Conservation (phyloP, 2,797 vertebrate species). For the Limosa lapponica region DNA sequence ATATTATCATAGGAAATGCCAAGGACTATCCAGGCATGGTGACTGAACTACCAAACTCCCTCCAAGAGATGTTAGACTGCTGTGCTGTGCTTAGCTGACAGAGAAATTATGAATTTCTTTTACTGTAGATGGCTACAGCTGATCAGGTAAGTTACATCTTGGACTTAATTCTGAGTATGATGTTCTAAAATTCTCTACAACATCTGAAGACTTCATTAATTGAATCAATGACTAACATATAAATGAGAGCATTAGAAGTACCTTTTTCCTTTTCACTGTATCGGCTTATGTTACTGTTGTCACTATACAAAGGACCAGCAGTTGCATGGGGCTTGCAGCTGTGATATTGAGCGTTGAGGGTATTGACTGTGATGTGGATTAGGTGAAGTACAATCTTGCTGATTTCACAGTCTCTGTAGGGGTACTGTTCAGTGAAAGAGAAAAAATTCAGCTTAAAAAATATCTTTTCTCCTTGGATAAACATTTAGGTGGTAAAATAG, state of each 20-base stretch:
- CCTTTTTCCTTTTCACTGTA: slow-evolving; percentile 99
- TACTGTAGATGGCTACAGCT: neutral
- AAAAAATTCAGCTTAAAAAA: slow-evolving; percentile 41
- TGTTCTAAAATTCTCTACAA: neutral
- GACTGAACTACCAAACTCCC: neutral
- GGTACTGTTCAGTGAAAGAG: slow-evolving; percentile 85
- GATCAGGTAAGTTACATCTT: neutral
- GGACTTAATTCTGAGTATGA: neutral
- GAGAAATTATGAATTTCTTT: neutral
- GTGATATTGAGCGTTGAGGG: slow-evolving; percentile 97
- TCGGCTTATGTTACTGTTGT: slow-evolving; percentile 98
- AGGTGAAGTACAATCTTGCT: slow-evolving; percentile 96
- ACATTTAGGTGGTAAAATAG: slow-evolving; percentile 26
- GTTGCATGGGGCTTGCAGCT: slow-evolving; percentile 97
- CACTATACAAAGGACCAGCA: slow-evolving; percentile 95
- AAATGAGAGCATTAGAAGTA: slow-evolving; percentile 62
- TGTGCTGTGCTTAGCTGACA: neutral
- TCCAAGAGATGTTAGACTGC: neutral
- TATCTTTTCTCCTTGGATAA: slow-evolving; percentile 17
- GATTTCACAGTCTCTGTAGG: slow-evolving; percentile 98
- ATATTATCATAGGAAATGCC: neutral
- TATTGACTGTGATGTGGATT: slow-evolving; percentile 98
- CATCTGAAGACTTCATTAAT: neutral
- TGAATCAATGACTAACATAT: neutral
- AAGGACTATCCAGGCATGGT: neutral